phyloP scores from a whole-genome alignment of 2,888 invertebrate species.

The Neocrepidodera transversa region DNA sequence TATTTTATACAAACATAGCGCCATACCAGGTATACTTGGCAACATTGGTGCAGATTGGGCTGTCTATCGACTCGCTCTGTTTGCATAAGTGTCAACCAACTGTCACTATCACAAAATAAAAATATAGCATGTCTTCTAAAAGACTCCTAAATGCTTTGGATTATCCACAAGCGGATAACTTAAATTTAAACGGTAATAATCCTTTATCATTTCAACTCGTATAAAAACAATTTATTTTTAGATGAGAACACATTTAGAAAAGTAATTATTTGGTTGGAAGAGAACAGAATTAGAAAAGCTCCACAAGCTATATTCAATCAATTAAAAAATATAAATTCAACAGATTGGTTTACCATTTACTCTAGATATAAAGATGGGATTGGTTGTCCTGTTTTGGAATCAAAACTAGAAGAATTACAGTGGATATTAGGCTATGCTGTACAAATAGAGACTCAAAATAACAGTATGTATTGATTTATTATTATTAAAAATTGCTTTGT shows the following conservation, averaged over 20 bases:
- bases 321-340: conserved; percentile 72
- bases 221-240: conserved; percentile 58
- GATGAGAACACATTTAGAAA: conserved; percentile 82
- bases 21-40: too few relatives aligned
- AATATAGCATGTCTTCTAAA: too few relatives aligned
- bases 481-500: conserved; percentile 11
- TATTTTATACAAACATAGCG: too few relatives aligned
- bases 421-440: conserved; percentile 88
- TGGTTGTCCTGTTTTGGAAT: conserved; percentile 71
- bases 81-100: too few relatives aligned
- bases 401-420: conserved; percentile 75
- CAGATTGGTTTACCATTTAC: conserved; percentile 76
- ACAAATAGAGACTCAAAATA: conserved; percentile 82
- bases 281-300: conserved; percentile 89
- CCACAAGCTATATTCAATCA: conserved; percentile 80
- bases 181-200: conserved; percentile 74
- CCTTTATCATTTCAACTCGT: background rate
- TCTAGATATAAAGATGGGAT: conserved; percentile 77
- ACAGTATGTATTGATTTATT: conserved; percentile 63
- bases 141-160: conserved; percentile 79
- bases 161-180: conserved; percentile 75
- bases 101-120: too few relatives aligned
- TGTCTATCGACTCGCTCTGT: too few relatives aligned
- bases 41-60: too few relatives aligned
- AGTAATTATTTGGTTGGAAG: conserved; percentile 89